Base-by-base conservation (phyloP, 1,140 invertebrate genomes). In the Apis laboriosa region DNA sequence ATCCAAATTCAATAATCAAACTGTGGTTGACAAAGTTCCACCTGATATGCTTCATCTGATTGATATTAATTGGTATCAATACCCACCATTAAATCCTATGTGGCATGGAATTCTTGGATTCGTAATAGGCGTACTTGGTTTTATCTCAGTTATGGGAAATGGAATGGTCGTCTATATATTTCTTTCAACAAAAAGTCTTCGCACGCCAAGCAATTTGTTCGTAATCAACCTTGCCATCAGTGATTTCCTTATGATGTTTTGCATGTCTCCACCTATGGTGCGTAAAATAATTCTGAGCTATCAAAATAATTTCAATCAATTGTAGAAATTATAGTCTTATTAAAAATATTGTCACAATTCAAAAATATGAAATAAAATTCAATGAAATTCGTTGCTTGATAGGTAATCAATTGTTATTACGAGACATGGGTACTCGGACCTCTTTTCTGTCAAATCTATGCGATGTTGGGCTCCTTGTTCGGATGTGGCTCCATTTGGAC, bases 81-180 rank as follows among this genome's bases (percentile, higher is more conserved):
- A 96, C 91, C 96, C 97, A 12, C 97, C 97, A 1, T 93, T 97
- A 94, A 96, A 97, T 91, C 96, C 96, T 21, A 89, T 97, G 55
- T 97, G 97, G 97, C 97, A 98, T 90, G 96, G 95, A 60, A 94
- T 97, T 28, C 95, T 98, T 12, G 97, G 97, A 1, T 95, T 98
- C 53, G 95, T 96, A 74, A 97, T 98, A 85, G 95, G 96, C 15
- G 78, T 96, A 7, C 95, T 98, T 73, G 97, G 97, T 24, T 91
- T 96, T 43, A 93, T 97, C 84, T 96, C 96, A 3, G 90, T 97
- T n/a, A 77, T 94, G 73, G 98, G 98, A 79, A 99, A 99, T 90
- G 96, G 96, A 51, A 96, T 98, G 94, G 98, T 98, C 55, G 95
- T 98, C 79, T 98, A 97, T 93, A 97, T 98, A 83, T 98, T 98